Evolutionary conservation across 2,113 vertebrate species (phyloP), one percentile per base, ranked within the genome.

Genomic region (Phyllopteryx taeniolatus): DNA sequence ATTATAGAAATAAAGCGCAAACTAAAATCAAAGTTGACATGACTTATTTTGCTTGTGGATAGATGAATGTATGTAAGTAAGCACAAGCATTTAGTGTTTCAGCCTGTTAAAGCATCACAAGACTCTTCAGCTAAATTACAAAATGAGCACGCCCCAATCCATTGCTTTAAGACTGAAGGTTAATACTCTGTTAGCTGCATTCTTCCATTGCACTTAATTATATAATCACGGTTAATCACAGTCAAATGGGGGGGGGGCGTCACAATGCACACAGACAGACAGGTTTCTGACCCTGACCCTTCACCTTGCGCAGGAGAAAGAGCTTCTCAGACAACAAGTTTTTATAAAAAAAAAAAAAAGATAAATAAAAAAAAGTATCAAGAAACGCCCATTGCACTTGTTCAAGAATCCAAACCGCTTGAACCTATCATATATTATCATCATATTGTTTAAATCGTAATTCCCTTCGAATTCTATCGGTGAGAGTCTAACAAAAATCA

Each of bases 211-310:
- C 43, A 73, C 43, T 69, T 79, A 79, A 78, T 81, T 70, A 72
- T 73, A 85, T 79, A 79, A 85, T 86, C n/a, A 80, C 72, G 70
- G 82, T 86, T 78, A 47, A 83, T 83, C 77, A 79, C 72, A 83
- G 82, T 78, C 87, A 81, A 67, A 74, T 70, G 46, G 73, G 72
- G 59, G 35, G 49, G 27, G 27, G 27, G 27, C 11, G 5, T 11
- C 53, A 22, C 20, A 56, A 8, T 9, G 27, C 22, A 22, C 11
- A 31, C 22, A 31, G 22, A 14, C 56, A 7, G 22, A 27, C 22
- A 71, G 49, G 62, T 69, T 68, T 77, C 74, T 77, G 84, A 83
- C 77, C 74, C 68, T 74, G 82, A 85, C 80, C 82, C 77, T 68
- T 81, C 76, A 65, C 75, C 61, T n/a, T 39, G 46, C 14, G 9